Conservation (phyloP, 2,888 invertebrate genomes). For the Neoitamus cyanurus region DNA sequence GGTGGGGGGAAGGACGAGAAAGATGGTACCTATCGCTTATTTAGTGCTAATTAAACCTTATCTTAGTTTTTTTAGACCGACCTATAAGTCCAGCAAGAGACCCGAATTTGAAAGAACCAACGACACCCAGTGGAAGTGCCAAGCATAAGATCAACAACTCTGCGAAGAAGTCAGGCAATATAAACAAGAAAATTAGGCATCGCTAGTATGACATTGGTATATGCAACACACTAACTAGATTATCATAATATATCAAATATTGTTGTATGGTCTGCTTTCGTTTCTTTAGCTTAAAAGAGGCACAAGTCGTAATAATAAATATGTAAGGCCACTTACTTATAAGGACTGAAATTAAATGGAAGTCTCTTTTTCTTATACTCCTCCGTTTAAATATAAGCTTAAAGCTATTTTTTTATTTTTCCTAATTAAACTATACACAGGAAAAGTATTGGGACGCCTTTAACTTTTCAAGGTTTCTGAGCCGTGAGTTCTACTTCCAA, state of each 20-base stretch:
- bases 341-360: too few species aligned
- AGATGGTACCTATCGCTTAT: conserved; percentile 55
- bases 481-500: too few species aligned
- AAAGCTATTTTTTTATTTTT: too few species aligned
- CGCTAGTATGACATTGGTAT: conserved; percentile 71
- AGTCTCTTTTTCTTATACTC: too few species aligned
- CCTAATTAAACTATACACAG: too few species aligned
- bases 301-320: too few species aligned
- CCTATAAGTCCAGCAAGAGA: conserved; percentile 60
- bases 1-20: conserved; percentile 64
- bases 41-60: neutral
- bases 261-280: too few species aligned
- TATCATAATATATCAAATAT: neutral
- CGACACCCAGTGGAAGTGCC: conserved; percentile 59
- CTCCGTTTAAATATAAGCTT: too few species aligned
- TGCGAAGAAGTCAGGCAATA: conserved; percentile 77
- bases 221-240: neutral
- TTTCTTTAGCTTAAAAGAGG: too few species aligned
- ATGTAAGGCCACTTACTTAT: too few species aligned
- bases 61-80: conserved; percentile 46
- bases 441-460: too few species aligned
- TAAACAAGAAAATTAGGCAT: conserved; percentile 85
- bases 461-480: too few species aligned
- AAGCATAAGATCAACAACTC: conserved; percentile 70
- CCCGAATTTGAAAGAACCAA: conserved; percentile 59